These are phyloP conservation scores for Balearica regulorum DNA, from an alignment of 2,797 vertebrate species.

Conservation along the genomic window DNA sequence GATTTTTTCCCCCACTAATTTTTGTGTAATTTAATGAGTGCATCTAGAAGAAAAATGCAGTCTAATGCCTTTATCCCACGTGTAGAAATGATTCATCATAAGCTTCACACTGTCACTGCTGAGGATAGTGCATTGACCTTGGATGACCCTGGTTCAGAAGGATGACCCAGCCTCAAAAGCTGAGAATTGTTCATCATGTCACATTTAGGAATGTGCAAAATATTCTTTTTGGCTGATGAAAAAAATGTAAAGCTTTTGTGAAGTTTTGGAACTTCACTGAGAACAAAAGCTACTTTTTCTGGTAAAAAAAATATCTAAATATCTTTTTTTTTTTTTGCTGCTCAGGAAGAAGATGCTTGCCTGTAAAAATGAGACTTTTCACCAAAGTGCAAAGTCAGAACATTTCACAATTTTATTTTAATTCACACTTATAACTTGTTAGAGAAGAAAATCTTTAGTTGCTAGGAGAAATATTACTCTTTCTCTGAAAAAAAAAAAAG, in stretches of 20 bases:
- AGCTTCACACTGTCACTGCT: not conserved
- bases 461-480: not conserved
- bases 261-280: not conserved
- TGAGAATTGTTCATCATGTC: not conserved
- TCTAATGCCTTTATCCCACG: not conserved
- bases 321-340: not conserved
- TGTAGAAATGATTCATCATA: not conserved
- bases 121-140: not conserved
- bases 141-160: not conserved
- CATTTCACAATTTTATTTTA: constrained; percentile 1
- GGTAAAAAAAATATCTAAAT: not conserved
- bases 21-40: not conserved
- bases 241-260: not conserved
- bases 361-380: not conserved
- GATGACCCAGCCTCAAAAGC: not conserved
- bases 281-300: not conserved
- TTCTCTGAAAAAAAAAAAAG: not conserved
- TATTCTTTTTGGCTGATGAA: not conserved
- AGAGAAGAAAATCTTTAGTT: constrained; percentile 7
- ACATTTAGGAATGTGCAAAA: not conserved
- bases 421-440: not conserved
- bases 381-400: not conserved
- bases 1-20: not conserved
- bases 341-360: not conserved
- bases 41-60: not conserved